phyloP scores from a whole-genome alignment of 1,140 invertebrate genomes.

The Papilio aristodemus region DNA sequence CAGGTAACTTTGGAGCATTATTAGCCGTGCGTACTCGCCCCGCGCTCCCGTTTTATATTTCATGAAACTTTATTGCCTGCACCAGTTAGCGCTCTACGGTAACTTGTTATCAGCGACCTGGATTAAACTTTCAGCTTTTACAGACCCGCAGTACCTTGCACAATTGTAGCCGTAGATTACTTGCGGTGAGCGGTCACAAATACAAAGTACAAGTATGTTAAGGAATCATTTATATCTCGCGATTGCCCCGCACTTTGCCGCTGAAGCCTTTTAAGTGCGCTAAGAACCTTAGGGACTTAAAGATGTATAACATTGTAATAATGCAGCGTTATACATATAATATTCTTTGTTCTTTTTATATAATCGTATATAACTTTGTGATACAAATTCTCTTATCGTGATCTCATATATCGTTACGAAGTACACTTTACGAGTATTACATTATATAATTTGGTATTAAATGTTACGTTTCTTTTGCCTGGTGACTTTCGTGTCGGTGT shows the following conservation, averaged over 20 bases:
- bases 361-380: neutral
- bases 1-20: too few relatives aligned
- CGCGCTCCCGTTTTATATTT: neutral
- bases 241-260: too few relatives aligned
- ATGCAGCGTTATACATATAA: neutral
- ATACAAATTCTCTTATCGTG: too few relatives aligned
- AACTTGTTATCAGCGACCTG: conserved; percentile 7
- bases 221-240: neutral
- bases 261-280: neutral
- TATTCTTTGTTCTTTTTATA: neutral
- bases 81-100: neutral
- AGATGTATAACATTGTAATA: neutral
- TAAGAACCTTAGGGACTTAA: conserved; percentile 18
- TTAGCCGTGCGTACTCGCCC: too few relatives aligned
- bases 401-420: too few relatives aligned
- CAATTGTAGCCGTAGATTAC: neutral
- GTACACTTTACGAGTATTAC: too few relatives aligned
- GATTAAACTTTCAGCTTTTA: neutral
- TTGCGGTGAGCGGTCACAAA: neutral
- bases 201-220: neutral
- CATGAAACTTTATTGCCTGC: neutral
- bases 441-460: too few relatives aligned
- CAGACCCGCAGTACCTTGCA: neutral
- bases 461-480: too few relatives aligned
- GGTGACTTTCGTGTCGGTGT: too few relatives aligned